Conservation (phyloP, 2,888 invertebrate species). For the Melipona beecheii region DNA sequence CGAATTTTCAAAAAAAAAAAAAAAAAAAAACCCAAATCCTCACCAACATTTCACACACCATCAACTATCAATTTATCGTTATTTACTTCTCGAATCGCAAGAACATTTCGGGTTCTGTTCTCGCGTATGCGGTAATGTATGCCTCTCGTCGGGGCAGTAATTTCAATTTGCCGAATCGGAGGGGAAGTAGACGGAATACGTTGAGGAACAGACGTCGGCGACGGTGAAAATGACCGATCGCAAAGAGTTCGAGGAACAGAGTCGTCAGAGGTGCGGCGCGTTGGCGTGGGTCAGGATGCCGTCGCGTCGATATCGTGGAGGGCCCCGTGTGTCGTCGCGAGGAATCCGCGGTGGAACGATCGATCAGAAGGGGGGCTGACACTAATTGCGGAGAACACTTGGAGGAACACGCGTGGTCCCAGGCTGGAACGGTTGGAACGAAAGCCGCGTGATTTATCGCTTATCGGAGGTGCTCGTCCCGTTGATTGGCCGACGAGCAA, state of each 20-base stretch:
- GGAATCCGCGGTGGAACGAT: conserved; percentile 75
- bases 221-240: conserved; percentile 59
- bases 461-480: conserved; percentile 73
- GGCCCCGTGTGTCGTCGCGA: conserved; percentile 63
- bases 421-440: conserved; percentile 71
- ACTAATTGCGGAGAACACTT: conserved; percentile 80
- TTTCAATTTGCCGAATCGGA: background rate
- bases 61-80: background rate
- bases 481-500: conserved; percentile 76
- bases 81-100: background rate
- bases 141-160: background rate
- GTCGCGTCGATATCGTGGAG: conserved; percentile 46
- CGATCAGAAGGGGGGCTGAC: conserved; percentile 79
- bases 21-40: too few species aligned
- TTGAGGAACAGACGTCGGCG: conserved; percentile 25
- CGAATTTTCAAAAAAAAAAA: too few species aligned
- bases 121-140: background rate
- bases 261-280: conserved; percentile 71
- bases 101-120: background rate
- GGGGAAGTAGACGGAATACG: background rate
- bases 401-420: conserved; percentile 75
- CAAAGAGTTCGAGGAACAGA: conserved; percentile 68
- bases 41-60: too few species aligned
- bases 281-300: conserved; percentile 68
- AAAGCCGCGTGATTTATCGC: conserved; percentile 77